phyloP scores from a whole-genome alignment of 2,113 vertebrate species.

The Lipotes vexillifer region DNA sequence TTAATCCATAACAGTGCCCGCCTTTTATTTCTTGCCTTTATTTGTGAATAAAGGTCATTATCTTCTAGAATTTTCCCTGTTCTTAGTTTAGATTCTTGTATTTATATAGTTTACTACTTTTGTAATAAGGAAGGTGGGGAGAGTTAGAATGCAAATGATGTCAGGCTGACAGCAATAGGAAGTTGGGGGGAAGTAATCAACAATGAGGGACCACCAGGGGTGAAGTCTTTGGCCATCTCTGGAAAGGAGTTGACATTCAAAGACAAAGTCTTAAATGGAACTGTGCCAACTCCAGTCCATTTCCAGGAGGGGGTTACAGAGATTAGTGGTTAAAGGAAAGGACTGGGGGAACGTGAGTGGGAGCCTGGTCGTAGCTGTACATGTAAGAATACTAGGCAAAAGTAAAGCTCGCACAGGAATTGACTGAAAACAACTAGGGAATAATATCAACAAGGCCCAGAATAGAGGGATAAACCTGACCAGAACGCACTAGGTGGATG shows the following conservation, averaged over 20 bases:
- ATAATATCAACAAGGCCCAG: not conserved
- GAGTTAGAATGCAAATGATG: not conserved
- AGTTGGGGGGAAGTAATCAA: not conserved
- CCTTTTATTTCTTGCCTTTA: not conserved
- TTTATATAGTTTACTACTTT: not conserved
- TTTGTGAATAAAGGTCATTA: constrained; percentile 35
- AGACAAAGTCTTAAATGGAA: not conserved
- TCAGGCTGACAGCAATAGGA: not conserved
- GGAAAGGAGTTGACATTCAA: not conserved
- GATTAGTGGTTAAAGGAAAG: not conserved
- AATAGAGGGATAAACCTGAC: not conserved
- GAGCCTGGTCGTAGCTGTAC: not conserved
- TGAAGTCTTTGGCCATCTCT: not conserved
- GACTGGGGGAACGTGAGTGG: not conserved
- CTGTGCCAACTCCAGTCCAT: not conserved
- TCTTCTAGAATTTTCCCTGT: not conserved
- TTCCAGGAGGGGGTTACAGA: not conserved
- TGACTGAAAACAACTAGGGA: not conserved
- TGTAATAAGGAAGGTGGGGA: not conserved
- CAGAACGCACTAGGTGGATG: not conserved
- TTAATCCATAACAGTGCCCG: not conserved
- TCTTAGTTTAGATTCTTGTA: not conserved
- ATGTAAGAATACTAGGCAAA: not conserved
- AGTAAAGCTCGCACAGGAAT: not conserved
- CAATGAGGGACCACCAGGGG: not conserved